A percentile compares a stretch with the other conserved stretches of the same genome.
Conservation (phyloP, 2,113 vertebrate species). For the Isichthys henryi region DNA sequence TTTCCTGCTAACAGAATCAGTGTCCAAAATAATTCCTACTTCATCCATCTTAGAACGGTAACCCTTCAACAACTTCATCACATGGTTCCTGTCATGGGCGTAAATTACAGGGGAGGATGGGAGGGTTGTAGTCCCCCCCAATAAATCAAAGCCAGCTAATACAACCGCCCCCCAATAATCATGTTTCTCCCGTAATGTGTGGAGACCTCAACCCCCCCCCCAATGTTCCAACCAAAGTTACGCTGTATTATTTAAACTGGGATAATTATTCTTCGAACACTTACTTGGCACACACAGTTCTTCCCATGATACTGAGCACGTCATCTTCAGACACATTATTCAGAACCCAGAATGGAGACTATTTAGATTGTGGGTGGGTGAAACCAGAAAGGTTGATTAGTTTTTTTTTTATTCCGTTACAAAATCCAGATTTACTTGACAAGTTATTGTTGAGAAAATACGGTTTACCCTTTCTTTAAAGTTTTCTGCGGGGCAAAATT, state of each 20-base stretch:
- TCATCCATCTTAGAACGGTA: not conserved
- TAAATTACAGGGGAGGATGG: no score
- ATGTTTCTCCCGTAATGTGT: no score
- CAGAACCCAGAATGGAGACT: conserved; percentile 95
- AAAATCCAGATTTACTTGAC: not conserved
- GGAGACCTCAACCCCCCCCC: no score
- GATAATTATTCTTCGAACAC: conserved; percentile 22
- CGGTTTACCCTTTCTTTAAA: conserved; percentile 69
- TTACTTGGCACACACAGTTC: conserved; percentile 97
- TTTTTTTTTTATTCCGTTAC: not conserved
- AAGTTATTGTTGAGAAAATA: not conserved
- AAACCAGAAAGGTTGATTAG: not conserved
- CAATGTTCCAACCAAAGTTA: no score
- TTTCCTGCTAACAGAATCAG: not conserved
- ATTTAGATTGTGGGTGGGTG: not conserved
- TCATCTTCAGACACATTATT: conserved; percentile 77
- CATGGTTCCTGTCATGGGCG: not conserved
- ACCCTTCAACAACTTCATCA: not conserved
- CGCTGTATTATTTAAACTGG: not conserved
- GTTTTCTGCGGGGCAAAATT: conserved; percentile 60
- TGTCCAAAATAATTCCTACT: not conserved
- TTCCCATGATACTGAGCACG: conserved; percentile 75
- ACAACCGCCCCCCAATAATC: no score
- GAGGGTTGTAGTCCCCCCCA: no score
- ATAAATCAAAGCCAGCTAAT: no score